A percentile compares a stretch with the other conserved stretches of the same genome.
Evolutionary conservation across 1,140 invertebrate genomes (phyloP).

Genomic region (Drosophila dunni): DNA sequence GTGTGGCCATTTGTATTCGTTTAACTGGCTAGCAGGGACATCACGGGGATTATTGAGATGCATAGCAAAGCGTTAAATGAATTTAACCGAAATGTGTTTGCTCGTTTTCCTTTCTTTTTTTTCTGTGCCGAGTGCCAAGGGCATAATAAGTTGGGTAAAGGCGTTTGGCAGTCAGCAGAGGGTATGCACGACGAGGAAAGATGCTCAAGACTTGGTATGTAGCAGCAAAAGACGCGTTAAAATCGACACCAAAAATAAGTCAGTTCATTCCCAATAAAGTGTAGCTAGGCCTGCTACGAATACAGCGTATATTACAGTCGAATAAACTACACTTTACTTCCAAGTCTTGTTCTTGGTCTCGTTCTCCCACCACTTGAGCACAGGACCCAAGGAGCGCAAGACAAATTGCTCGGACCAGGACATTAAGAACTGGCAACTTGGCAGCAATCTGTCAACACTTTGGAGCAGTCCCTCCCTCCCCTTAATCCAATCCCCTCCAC

Average conservation of each 20-base stretch:
- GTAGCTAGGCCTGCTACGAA: no score
- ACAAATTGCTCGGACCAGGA: conserved; percentile 58
- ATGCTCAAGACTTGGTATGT: no score
- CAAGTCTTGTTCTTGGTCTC: not conserved
- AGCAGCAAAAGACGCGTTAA: no score
- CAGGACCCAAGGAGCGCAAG: conserved; percentile 13
- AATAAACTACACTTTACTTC: not conserved
- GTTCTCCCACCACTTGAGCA: not conserved
- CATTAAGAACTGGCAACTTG: conserved; percentile 73
- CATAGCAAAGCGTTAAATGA: conserved; percentile 28
- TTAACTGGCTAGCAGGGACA: not conserved
- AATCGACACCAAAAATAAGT: no score
- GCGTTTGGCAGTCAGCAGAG: no score
- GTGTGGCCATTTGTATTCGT: not conserved
- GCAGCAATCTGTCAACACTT: conserved; percentile 80
- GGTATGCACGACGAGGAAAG: no score
- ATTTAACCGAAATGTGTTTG: conserved; percentile 14
- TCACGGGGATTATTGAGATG: conserved; percentile 20
- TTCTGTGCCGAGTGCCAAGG: not conserved
- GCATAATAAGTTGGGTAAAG: no score
- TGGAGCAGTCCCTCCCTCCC: not conserved
- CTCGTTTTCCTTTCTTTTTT: not conserved
- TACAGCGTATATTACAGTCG: no score
- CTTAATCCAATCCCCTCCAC: not conserved
- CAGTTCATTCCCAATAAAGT: no score